Evolutionary conservation across 2,888 invertebrate genomes (phyloP), one percentile per base, ranked within the genome.

Genomic region (Syrphus vitripennis): DNA sequence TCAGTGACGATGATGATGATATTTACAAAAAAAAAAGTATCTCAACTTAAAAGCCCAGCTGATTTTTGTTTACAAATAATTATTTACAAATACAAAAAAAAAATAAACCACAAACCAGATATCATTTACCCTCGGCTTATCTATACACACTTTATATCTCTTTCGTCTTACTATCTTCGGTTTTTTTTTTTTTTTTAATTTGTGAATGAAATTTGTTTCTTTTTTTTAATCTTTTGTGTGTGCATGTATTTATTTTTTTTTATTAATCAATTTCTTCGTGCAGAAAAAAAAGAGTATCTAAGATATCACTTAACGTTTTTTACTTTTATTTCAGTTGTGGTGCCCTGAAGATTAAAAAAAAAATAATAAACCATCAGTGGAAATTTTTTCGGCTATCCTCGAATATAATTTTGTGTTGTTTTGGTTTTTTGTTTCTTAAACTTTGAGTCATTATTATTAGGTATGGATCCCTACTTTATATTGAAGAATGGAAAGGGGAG

Each of bases 11-110:
- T 42, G 7, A 50, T 50, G 50, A 24, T 48, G 21, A 12, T 21
- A 21, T 24, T 24, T 34, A n/a, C 19, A 19, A 24, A 40, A 4
- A n/a, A 48, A 26, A 67, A 67, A 37, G 67, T 69, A 37, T 48
- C 61, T 69, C 59, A 55, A 55, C 67, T 37, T 67, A 10, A 16
- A 12, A n/a, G n/a, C n/a, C n/a, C 75, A 84, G 75, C 75, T 80
- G 83, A 45, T 45, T 80, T 71, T 57, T 84, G 80, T 76, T 80
- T 80, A 80, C 74, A 65, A n/a, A 12, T 2, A 16, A 16, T 26
- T 42, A 21, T 59, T 14, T 40, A 19, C 19, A 19, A 14, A 19
- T 6, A 12, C 19, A 24, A 10, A 55, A 10, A 42, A 4, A 45
- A 57, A 34, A 55, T 2, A 31, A 9, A 2, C 55, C 7, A 10